Conservation (phyloP, 2,797 vertebrate genomes). For the Artibeus jamaicensis region DNA sequence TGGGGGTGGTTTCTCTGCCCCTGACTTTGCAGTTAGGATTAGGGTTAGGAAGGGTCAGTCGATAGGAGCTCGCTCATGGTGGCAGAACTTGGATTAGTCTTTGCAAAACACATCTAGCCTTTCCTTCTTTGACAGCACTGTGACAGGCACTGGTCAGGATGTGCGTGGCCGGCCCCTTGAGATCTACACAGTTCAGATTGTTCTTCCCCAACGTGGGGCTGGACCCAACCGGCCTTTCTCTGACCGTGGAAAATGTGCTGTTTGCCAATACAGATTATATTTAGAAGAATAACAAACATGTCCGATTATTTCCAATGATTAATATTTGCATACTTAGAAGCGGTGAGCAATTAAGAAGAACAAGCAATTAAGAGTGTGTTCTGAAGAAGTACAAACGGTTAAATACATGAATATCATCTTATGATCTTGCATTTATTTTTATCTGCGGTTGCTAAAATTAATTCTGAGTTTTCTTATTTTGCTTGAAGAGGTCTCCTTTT, state of each 20-base stretch:
- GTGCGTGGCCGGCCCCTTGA: not conserved
- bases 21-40: too few relatives aligned
- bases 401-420: not conserved
- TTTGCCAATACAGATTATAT: not conserved
- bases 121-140: not conserved
- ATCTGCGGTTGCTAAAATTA: constrained; percentile 2
- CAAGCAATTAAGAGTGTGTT: not conserved
- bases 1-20: rapidly evolving
- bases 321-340: not conserved
- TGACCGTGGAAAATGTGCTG: not conserved
- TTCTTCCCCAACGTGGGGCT: too few relatives aligned
- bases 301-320: not conserved
- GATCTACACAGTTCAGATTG: too few relatives aligned
- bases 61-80: not conserved
- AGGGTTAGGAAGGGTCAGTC: not conserved
- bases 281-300: not conserved
- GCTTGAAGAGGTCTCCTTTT: not conserved
- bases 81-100: not conserved
- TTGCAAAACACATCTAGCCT: not conserved
- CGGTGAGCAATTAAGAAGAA: not conserved
- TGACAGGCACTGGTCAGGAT: not conserved
- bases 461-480: not conserved
- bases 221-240: not conserved
- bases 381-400: not conserved
- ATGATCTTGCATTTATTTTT: not conserved